Evolutionary conservation across 1,140 invertebrate genomes (phyloP), one percentile per base, ranked within the genome.

Genomic region (Heliconius hewitsoni): DNA sequence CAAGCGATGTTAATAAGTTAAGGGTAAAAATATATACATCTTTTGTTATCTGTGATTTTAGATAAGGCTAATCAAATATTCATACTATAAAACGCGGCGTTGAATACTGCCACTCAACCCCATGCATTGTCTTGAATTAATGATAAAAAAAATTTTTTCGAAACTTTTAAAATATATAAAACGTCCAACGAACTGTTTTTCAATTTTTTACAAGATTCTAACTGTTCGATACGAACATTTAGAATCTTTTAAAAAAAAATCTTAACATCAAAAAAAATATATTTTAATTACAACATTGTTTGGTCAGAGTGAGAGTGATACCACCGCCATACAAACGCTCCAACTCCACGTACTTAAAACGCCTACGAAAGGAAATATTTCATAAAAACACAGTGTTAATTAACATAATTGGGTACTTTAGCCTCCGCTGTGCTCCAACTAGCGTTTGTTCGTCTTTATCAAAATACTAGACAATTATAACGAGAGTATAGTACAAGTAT

Each of bases 371-470:
- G 60, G n/a, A 66, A 30, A 23, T 66, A 66, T 30, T 66, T 66
- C 60, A 66, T 66, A 66, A 66, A 66, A 66, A 27, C 23, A 3
- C 2, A 66, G 60, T 66, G 60, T 66, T 66, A 66, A 66, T 66
- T 66, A 66, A 66, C 60, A 66, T 66, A 66, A 66, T 66, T 66
- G 60, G 60, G 3, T 30, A 66, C 60, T 66, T 66, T 66, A 66
- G 9, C 23, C 9, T 16, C 13, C 60, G 60, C 23, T 30, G 23
- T 66, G 27, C 60, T 30, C 60, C 23, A 66, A 27, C 60, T 66
- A 27, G 27, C 60, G 60, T 66, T 66, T 66, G 60, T 66, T 66
- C 60, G 60, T 66, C 60, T 66, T 66, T 66, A 66, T 66, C 60
- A 66, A 66, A 66, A 27, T 66, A 66, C 11, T 2, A 27, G 60